phyloP scores from a whole-genome alignment of 2,113 vertebrate species.

The Crotophaga sulcirostris region DNA sequence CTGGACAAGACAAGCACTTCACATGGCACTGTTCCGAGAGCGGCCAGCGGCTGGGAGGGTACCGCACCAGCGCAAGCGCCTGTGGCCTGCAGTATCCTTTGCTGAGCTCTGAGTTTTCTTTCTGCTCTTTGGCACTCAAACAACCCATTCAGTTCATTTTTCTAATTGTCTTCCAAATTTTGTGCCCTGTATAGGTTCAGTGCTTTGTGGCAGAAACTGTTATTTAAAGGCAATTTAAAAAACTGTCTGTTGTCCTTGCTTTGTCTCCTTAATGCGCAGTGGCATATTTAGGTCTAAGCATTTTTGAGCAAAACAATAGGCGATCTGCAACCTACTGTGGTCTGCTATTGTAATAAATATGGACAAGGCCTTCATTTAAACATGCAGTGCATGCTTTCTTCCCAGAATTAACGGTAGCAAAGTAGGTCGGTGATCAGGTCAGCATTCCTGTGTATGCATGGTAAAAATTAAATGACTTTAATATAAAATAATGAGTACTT shows the following conservation, averaged over 20 bases:
- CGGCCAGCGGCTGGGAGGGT: conserved; percentile 87
- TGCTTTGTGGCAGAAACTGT: not conserved
- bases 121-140: not conserved
- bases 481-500: conserved; percentile 18
- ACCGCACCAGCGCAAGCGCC: conserved; percentile 88
- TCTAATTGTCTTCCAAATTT: not conserved
- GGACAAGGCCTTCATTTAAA: conserved; percentile 6
- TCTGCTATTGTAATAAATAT: not conserved
- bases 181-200: not conserved
- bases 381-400: not conserved
- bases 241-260: not conserved
- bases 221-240: conserved; percentile 34
- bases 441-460: not conserved
- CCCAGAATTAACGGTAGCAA: not conserved
- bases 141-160: not conserved
- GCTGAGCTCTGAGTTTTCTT: not conserved
- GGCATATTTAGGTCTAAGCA: conserved; percentile 55
- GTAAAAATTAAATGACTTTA: not conserved
- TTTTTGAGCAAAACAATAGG: not conserved
- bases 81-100: conserved; percentile 98
- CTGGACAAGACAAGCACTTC: conserved; percentile 93
- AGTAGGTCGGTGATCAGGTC: conserved; percentile 2
- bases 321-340: not conserved
- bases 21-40: conserved; percentile 97
- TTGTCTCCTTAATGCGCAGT: not conserved